Evolutionary conservation across 2,888 invertebrate species (phyloP).

Genomic region (Athetis lepigone): DNA sequence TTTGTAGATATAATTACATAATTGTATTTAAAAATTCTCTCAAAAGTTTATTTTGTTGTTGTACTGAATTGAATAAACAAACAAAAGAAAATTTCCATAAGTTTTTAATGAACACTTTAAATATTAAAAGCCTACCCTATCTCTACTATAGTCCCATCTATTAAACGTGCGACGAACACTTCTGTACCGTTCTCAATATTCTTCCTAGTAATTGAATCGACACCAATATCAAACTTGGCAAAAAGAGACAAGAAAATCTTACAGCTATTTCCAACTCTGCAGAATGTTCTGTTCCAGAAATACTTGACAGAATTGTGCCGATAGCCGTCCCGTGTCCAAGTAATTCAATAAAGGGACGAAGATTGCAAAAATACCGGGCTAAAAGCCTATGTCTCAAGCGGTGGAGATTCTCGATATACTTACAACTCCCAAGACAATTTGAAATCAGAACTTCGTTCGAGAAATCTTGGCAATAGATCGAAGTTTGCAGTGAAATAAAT

Average conservation of each 20-base stretch:
- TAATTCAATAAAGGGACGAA: slow-evolving; percentile 42
- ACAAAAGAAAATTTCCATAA: too few species aligned
- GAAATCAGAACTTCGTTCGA: slow-evolving; percentile 4
- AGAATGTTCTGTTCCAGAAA: slow-evolving; percentile 22
- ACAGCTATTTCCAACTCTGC: not conserved
- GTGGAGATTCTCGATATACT: slow-evolving; percentile 23
- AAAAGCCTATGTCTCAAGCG: slow-evolving; percentile 23
- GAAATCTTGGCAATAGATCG: slow-evolving; percentile 15
- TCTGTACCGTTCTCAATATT: not conserved
- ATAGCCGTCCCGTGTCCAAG: slow-evolving; percentile 13
- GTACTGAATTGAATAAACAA: too few species aligned
- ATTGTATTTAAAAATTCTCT: too few species aligned
- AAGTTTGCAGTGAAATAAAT: slow-evolving; percentile 4
- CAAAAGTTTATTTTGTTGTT: too few species aligned
- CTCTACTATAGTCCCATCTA: not conserved
- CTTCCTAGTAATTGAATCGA: not conserved
- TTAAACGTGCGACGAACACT: not conserved
- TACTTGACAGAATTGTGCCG: slow-evolving; percentile 29
- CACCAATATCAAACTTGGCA: not conserved
- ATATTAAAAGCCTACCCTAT: not conserved
- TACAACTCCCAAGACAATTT: slow-evolving; percentile 15
- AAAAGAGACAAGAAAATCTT: not conserved
- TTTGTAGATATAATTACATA: too few species aligned
- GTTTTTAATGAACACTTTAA: not conserved
- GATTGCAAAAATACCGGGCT: slow-evolving; percentile 19